phyloP scores from a whole-genome alignment of 1,140 invertebrate genomes.

The Augochlora pura region DNA sequence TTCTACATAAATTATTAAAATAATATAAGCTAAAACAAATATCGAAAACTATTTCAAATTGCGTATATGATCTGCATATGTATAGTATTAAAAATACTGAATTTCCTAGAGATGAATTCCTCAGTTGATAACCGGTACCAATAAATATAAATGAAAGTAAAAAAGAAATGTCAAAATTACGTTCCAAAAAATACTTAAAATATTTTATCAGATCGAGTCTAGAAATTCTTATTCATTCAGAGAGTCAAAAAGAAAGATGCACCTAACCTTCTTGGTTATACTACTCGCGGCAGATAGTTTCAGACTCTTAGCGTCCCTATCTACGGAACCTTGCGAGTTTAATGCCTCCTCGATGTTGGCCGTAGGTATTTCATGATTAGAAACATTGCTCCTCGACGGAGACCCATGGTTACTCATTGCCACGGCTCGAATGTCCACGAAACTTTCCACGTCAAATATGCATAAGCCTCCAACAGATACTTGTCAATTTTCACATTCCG shows the following conservation, averaged over 20 bases:
- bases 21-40: too few species aligned
- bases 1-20: too few species aligned
- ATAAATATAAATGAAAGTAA: too few species aligned
- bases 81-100: too few species aligned
- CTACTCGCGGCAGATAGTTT: not conserved
- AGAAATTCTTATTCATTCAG: not conserved
- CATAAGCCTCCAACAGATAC: slow-evolving; percentile 7
- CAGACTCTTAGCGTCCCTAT: not conserved
- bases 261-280: slow-evolving; percentile 50
- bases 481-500: slow-evolving; percentile 56
- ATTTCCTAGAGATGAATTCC: too few species aligned
- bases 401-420: slow-evolving; percentile 13
- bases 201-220: too few species aligned
- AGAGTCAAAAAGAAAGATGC: too few species aligned
- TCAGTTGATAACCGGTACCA: too few species aligned
- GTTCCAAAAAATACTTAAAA: too few species aligned
- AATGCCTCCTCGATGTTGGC: not conserved
- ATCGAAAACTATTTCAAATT: too few species aligned
- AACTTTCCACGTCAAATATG: not conserved
- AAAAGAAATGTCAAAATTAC: too few species aligned
- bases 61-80: too few species aligned
- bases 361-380: not conserved
- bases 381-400: not conserved
- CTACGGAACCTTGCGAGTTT: not conserved
- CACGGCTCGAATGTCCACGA: not conserved